Percentiles rank a stretch among this genome's conserved stretches.
These are phyloP conservation scores for Xiphorhynchus elegans DNA, from an alignment of 2,113 vertebrate genomes.

Conservation along the genomic window DNA sequence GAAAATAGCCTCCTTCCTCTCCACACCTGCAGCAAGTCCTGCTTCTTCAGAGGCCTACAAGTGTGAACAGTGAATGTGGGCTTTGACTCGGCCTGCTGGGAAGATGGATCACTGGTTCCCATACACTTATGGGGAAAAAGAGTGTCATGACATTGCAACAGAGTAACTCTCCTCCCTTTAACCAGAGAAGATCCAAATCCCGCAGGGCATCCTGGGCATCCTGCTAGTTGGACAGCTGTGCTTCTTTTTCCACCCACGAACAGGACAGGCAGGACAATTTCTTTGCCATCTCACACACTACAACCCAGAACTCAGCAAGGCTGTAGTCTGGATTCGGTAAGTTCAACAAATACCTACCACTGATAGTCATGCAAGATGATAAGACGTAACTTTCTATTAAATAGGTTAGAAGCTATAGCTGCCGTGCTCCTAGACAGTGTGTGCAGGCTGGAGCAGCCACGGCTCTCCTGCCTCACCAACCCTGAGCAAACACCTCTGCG, in stretches of 20 bases:
- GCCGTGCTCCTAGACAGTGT: rapidly evolving
- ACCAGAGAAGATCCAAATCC: background rate
- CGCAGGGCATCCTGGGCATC: background rate
- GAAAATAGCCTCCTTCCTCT: background rate
- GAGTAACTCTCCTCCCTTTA: background rate
- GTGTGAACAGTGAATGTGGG: rapidly evolving
- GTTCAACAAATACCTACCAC: background rate
- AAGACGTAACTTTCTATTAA: background rate
- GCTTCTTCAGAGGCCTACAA: background rate
- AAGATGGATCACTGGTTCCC: rapidly evolving
- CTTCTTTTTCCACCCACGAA: background rate
- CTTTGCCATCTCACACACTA: background rate
- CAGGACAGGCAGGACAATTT: background rate
- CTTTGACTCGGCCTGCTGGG: background rate
- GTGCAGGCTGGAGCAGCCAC: too few relatives aligned
- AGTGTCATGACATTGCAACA: background rate
- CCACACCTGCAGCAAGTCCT: background rate
- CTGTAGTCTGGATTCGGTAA: background rate
- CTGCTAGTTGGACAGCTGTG: background rate
- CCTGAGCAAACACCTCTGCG: background rate
- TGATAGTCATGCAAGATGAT: background rate
- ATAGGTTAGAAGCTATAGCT: background rate
- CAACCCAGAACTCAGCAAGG: background rate
- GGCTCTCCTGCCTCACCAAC: background rate
- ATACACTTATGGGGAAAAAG: rapidly evolving